phyloP scores from a whole-genome alignment of 1,140 invertebrate genomes.

The Littorina saxatilis region DNA sequence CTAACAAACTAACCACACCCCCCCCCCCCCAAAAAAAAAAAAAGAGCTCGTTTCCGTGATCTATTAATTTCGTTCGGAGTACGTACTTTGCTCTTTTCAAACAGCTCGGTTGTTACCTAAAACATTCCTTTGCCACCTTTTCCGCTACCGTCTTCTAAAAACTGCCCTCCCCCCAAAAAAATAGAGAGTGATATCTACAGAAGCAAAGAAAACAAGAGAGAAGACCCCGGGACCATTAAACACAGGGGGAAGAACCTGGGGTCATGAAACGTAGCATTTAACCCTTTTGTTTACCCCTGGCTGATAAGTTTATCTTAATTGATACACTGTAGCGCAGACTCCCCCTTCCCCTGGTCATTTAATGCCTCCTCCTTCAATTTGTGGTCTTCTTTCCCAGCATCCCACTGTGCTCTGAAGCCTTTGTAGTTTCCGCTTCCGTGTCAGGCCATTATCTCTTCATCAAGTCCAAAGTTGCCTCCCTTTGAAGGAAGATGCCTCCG shows the following conservation, averaged over 20 bases:
- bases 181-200: too few species aligned
- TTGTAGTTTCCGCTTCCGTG: slow-evolving; percentile 21
- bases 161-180: too few species aligned
- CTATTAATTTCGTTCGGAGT: too few species aligned
- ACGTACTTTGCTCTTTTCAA: too few species aligned
- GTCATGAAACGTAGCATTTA: slow-evolving; percentile 10
- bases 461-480: slow-evolving; percentile 23
- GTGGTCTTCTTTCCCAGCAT: not conserved
- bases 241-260: not conserved
- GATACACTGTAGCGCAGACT: slow-evolving; percentile 1
- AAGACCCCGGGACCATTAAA: not conserved
- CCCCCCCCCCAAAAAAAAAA: too few species aligned
- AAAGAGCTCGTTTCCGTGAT: too few species aligned
- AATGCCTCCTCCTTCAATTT: not conserved
- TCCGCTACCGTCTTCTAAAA: too few species aligned
- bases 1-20: too few species aligned
- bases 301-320: slow-evolving; percentile 33
- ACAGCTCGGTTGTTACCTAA: too few species aligned
- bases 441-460: slow-evolving; percentile 25
- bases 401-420: slow-evolving; percentile 3
- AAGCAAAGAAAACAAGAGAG: not conserved
- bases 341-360: slow-evolving; percentile 18
- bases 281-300: slow-evolving; percentile 21
- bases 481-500: not conserved
- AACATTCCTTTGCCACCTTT: too few species aligned